Evolutionary conservation across 2,888 invertebrate species (phyloP).

Genomic region (Polydrusus pterygomalis): DNA sequence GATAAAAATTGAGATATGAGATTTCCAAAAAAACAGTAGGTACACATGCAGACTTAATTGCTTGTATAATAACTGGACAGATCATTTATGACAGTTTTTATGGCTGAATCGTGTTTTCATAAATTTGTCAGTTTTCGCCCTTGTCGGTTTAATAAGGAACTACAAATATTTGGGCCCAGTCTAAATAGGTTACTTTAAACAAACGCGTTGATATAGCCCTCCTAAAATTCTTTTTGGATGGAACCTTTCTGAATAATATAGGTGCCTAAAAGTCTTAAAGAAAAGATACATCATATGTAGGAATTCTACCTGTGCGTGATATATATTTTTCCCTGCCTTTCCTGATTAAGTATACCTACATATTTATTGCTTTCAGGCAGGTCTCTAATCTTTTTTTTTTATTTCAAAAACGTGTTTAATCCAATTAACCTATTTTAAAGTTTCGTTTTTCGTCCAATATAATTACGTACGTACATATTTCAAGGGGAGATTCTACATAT

Average conservation of each 20-base stretch:
- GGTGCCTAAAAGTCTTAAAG: conserved; percentile 28
- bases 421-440: background rate
- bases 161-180: background rate
- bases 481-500: too few species aligned
- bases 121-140: background rate
- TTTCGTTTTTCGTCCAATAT: background rate
- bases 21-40: too few species aligned
- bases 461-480: too few species aligned
- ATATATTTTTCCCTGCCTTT: conserved; percentile 31
- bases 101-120: background rate
- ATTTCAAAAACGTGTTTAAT: background rate
- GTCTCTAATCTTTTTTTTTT: conserved; percentile 2
- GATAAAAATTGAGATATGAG: too few species aligned
- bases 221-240: background rate
- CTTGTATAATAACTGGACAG: too few species aligned
- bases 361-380: conserved; percentile 37
- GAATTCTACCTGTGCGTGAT: conserved; percentile 45
- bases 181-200: too few species aligned
- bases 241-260: conserved; percentile 32
- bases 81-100: too few species aligned
- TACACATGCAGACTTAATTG: too few species aligned
- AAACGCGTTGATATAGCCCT: background rate
- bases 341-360: conserved; percentile 30
- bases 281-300: conserved; percentile 36
- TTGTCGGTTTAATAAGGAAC: background rate